Base-by-base conservation (phyloP, 2,888 invertebrate species). In the Caenorhabditis sp. region DNA sequence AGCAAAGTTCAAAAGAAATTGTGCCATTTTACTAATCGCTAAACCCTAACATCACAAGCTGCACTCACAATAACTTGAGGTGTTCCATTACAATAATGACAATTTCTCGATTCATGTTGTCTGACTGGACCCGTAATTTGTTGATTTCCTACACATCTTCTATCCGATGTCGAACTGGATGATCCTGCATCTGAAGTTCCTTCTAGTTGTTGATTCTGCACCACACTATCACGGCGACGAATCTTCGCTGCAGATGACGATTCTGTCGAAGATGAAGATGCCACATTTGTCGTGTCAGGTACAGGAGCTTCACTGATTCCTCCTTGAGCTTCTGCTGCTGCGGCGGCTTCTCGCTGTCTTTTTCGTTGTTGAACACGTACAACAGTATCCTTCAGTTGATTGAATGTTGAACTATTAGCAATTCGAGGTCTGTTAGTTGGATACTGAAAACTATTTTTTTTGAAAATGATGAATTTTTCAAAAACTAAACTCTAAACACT, bases 111-210 rank as follows among this genome's bases (percentile, higher is more conserved):
- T 25, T 59, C 59, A 14, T 49, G 59, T 59, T 59, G 59, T 17
- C 59, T 38, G 43, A 31, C 59, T 1, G 23, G 49, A 43, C 59
- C 59, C 49, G 49, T 59, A 23, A 59, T 59, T 49, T 59, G 59
- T 49, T 59, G 59, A 25, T 43, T 43, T 43, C 43, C 43, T 3
- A 10, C 7, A 14, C 43, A 43, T 43, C 43, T 10, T 43, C 43
- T 43, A 12, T 43, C 43, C 14, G 43, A 3, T 43, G 43, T 43
- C 17, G 43, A 43, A 43, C 43, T 43, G 2, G 43, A 43, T 43
- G 43, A 5, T 17, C 43, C 43, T 10, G 10, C 43, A 3, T 43
- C 43, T 17, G 43, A 43, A 3, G 10, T 17, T 7, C 17, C 43
- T 14, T 31, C 5, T 31, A 7, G 31, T 10, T 31, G 5, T 31